Base-by-base conservation (phyloP, 2,888 invertebrate genomes). In the Spodoptera littoralis region DNA sequence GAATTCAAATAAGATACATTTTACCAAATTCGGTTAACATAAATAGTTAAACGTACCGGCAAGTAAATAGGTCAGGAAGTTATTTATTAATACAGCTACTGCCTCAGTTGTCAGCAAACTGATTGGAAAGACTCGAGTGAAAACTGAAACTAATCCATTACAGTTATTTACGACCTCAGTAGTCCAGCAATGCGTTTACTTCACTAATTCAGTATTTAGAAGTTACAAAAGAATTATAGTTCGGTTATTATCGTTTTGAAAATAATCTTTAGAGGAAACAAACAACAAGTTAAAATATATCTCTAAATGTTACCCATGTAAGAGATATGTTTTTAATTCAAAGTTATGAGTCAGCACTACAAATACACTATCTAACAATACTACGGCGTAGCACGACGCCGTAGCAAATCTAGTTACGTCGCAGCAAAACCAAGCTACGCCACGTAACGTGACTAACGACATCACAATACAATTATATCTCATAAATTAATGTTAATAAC, bases 1-100 rank as follows among this genome's bases (percentile, higher is more conserved):
- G 5, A 24, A 12, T 27, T 9, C 11, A 5, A n/a, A 54, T 54
- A 30, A n/a, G 4, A 9, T 63, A n/a, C 12, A 49, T 6, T 22
- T 11, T 11, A 30, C 1, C 18, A 46, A 36, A 36, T 36, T 36
- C 8, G 36, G 36, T 36, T 36, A 36, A 36, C 36, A 36, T 36
- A 9, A 36, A 36, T 36, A 36, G 36, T 36, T 36, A 36, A 36
- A 36, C 8, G 36, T 36, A 36, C 36, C 1, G 36, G 6, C 36
- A 36, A 36, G 36, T 36, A 36, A 42, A 63, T 36, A 70, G 51
- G 24, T 53, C 11, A 70, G 41, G 44, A 22, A 44, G 22, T 63
- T 54, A 56, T 45, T 64, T 30, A 44, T 24, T 56, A 70, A 70
- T 70, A 51, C 70, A 56, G 56, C 47, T 24, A 22, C 4, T 24